Evolutionary conservation across 2,113 vertebrate genomes (phyloP), one percentile per base, ranked within the genome.

Genomic region (Oreochromis spilurus): DNA sequence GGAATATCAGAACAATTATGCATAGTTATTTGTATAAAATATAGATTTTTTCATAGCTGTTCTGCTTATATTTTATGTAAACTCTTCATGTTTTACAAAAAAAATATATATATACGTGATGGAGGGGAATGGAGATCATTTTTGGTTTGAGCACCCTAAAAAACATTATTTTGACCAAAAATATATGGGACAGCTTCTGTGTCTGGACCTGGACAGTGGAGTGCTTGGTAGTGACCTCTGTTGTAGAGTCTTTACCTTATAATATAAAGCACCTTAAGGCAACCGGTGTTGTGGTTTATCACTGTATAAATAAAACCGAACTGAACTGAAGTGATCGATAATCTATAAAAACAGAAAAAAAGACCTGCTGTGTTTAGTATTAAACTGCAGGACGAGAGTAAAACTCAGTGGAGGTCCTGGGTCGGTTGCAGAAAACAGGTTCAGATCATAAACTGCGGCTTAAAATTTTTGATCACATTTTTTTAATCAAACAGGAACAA

Each of bases 11-110:
- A 55, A 55, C 11, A 24, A 55, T 6, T 55, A 2, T 55, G 53
- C 53, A 53, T 5, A 55, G 53, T 55, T 55, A 55, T 12, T 24
- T 55, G 53, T 55, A 7, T 0, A 55, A 54, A 54, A 54, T 54
- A 54, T 54, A 0, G 1, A 24, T 1, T 12, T 55, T 55, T 0
- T 13, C 53, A 55, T 55, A 24, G 5, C 53, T 55, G 0, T 13
- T 55, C 10, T 55, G 5, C 5, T 21, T 55, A n/a, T n/a, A n/a
- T 55, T 54, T 55, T 36, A 55, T 55, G 53, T 7, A 55, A 7
- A 7, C 0, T 0, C 21, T 54, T 54, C n/a, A 24, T 55, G 53
- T 0, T 24, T 24, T 55, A 6, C 21, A 53, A 55, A 54, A 0
- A n/a, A n/a, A n/a, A n/a, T n/a, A n/a, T n/a, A n/a, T n/a, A n/a